Base-by-base conservation (phyloP, 2,797 vertebrate species). In the Cheirogaleus major region DNA sequence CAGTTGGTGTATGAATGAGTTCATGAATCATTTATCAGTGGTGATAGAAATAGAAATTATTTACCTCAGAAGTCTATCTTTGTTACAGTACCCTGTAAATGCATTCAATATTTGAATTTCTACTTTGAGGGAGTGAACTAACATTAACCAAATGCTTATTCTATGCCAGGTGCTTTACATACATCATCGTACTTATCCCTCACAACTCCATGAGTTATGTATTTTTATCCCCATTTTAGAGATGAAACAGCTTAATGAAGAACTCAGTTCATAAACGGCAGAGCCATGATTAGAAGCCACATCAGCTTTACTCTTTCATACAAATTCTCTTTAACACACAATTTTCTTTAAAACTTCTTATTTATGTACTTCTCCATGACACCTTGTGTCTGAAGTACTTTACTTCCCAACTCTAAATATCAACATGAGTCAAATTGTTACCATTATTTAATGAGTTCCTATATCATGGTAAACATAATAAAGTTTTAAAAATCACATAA, bases 1-100 rank as follows among this genome's bases (percentile, higher is more conserved):
- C 22, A 94, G 75, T 87, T 96, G 82, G 75, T 90, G 10, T 18
- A 93, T 95, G 73, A 97, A 92, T 95, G 73, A 93, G 35, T 95
- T 96, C 65, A 83, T 95, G 86, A 96, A 96, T 96, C 57, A 93
- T 93, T 95, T 96, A 95, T 94, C 65, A 61, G 18, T 87, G 43
- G 50, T 83, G 57, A 85, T 52, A 70, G 85, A 96, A 93, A 95
- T 52, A 93, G 88, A 96, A 96, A 89, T 73, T 91, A 79, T 93
- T 92, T 97, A 80, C 57, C 61, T 92, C 82, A 72, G 67, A 91
- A 94, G 55, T 91, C 92, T 95, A 48, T 76, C 89, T 81, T 96
- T 91, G 48, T 69, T 93, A 48, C 11, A 75, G 73, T 43, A 25
- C 57, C 15, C 57, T 95, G 25, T 90, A 86, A 93, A 96, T 59